Evolutionary conservation across 2,888 invertebrate genomes (phyloP).

Genomic region (Gastracanthus pulcherrimus): DNA sequence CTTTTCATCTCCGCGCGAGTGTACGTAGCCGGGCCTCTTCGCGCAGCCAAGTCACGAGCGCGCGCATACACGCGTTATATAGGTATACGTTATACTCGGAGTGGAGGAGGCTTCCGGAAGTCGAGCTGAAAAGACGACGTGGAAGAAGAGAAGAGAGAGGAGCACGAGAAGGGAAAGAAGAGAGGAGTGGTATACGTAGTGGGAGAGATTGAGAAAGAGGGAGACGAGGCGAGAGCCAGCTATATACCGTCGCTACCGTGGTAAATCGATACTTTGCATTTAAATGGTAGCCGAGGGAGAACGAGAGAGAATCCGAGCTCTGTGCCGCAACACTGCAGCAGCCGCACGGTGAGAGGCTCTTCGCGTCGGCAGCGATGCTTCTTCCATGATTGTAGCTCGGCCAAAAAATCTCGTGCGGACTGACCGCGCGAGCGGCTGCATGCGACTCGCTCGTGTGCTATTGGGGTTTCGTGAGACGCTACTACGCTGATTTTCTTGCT

Average conservation of each 20-base stretch:
- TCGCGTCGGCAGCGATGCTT: too few species aligned
- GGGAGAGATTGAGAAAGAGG: too few species aligned
- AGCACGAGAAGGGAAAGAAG: constrained; percentile 30
- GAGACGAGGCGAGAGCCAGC: constrained; percentile 42
- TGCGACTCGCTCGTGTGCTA: too few species aligned
- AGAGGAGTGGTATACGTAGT: neutral
- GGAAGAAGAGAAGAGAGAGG: neutral
- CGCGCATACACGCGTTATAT: neutral
- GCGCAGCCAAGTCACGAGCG: constrained; percentile 33
- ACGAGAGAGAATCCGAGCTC: neutral
- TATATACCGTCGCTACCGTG: neutral
- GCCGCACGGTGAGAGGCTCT: too few species aligned
- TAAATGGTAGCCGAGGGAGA: constrained; percentile 57
- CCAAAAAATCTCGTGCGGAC: too few species aligned
- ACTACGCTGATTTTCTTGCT: too few species aligned
- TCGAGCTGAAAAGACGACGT: constrained; percentile 41
- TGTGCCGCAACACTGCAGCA: too few species aligned
- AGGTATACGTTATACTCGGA: neutral
- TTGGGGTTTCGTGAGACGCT: too few species aligned
- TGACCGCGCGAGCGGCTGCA: too few species aligned
- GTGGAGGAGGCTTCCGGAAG: constrained; percentile 58
- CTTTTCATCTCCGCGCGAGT: neutral
- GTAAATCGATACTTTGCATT: constrained; percentile 65
- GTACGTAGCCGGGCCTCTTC: neutral
- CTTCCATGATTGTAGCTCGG: too few species aligned